Evolutionary conservation across 2,113 vertebrate genomes (phyloP).

Genomic region (Pipra filicauda): DNA sequence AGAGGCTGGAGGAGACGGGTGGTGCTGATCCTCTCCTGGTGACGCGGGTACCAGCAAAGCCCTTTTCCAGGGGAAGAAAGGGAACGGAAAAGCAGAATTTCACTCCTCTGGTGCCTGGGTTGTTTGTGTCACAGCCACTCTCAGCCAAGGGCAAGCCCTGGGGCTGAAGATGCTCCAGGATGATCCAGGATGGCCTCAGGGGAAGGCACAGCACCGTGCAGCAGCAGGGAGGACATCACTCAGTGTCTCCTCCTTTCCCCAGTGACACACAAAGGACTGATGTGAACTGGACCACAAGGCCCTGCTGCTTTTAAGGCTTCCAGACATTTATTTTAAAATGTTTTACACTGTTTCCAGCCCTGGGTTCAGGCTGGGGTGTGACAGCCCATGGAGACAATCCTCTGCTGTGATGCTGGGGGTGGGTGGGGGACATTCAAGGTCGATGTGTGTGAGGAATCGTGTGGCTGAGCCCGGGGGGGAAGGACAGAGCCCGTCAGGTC

Average conservation of each 20-base stretch:
- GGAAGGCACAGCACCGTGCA: not conserved
- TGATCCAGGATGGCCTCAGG: not conserved
- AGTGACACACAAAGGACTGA: not conserved
- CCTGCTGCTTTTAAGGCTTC: not conserved
- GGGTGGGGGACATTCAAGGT: not conserved
- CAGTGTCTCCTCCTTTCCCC: rapidly evolving
- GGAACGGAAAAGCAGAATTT: not conserved
- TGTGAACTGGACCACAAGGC: not conserved
- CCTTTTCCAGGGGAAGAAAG: not conserved
- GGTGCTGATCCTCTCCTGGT: not conserved
- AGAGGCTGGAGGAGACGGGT: not conserved
- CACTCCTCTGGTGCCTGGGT: rapidly evolving
- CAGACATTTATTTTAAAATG: rapidly evolving
- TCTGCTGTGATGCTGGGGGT: not conserved
- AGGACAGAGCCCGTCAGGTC: not conserved
- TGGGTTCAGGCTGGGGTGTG: not conserved
- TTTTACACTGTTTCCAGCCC: not conserved
- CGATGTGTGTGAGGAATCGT: rapidly evolving
- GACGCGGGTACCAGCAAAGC: not conserved
- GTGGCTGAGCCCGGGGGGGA: not conserved
- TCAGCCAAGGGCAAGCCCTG: rapidly evolving
- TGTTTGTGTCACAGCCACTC: not conserved
- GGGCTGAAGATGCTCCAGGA: not conserved
- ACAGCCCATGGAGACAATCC: not conserved
- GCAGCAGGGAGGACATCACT: not conserved